Evolutionary conservation across 1,140 invertebrate genomes (phyloP), one percentile per base, ranked within the genome.

Genomic region (Halotydeus destructor): DNA sequence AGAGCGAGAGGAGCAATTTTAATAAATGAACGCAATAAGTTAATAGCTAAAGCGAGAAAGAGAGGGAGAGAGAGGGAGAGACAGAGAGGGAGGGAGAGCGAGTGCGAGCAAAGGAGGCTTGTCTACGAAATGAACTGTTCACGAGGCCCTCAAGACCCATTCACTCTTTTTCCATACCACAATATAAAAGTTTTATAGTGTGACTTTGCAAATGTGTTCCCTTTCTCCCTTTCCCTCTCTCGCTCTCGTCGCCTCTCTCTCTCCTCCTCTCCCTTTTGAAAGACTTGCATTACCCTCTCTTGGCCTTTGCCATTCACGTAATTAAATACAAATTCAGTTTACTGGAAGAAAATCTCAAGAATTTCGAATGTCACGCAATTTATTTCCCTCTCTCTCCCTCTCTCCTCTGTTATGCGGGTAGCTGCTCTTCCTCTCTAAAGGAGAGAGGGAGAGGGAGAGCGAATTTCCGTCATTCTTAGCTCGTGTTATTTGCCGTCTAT

Each of bases 191-290:
- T 9, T 28, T 28, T 28, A 9, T 8, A 9, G 8, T 28, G 27
- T 28, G 8, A 28, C 8, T 28, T 28, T 9, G 14, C 27, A 28
- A 28, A 8, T 9, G 14, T 28, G 14, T 33, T 35, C 33, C 2
- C 33, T 35, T 21, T 35, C 33, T 35, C 33, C 14, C 35, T 37
- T 14, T 21, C 35, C n/a, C 19, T 37, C 19, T 37, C 14, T 21
- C 35, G 22, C 35, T 37, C 35, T 19, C n/a, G 21, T 19, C 35
- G 22, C 33, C 23, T n/a, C 18, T 35, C 33, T 35, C 6, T 35
- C 33, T 35, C 32, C 23, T 18, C 11, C 23, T 6, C 1, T 18
- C 23, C 16, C 23, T 35, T 9, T 35, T 21, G 11, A 28, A 28
- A 28, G 12, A n/a, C 5, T 19, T 33, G 5, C 4, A 33, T 33